Conservation (phyloP, 2,113 vertebrate genomes). For the Cariama cristata region DNA sequence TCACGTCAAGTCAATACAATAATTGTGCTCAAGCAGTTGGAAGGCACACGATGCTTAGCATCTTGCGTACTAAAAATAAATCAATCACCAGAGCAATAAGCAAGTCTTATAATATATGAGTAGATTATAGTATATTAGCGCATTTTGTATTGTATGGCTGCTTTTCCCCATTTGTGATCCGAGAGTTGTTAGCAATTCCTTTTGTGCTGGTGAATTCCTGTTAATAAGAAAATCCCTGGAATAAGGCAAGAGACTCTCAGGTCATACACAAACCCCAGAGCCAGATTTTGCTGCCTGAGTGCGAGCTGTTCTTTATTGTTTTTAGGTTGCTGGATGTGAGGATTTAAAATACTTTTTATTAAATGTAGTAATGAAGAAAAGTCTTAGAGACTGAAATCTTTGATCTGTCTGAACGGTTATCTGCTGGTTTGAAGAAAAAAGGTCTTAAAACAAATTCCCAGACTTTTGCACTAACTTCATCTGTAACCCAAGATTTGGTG, state of each 20-base stretch:
- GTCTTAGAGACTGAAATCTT: not conserved
- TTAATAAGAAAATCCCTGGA: not conserved
- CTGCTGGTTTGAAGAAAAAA: not conserved
- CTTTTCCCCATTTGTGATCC: conserved; percentile 10
- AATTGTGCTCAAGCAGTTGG: conserved; percentile 67
- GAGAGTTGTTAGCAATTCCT: conserved; percentile 20
- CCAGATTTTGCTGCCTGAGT: not conserved
- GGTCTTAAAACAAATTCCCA: not conserved
- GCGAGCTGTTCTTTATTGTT: not conserved
- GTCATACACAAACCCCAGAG: not conserved
- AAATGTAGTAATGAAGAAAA: not conserved
- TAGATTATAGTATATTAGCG: conserved; percentile 2
- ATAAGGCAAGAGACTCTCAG: not conserved
- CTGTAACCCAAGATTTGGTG: not conserved
- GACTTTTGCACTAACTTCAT: not conserved
- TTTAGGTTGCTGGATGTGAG: not conserved
- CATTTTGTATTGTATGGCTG: conserved; percentile 18
- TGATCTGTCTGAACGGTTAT: not conserved
- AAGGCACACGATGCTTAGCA: not conserved
- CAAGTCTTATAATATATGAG: not conserved
- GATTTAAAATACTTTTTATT: not conserved
- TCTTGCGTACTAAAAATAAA: conserved; percentile 66
- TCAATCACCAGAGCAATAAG: conserved; percentile 16
- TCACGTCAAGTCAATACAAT: conserved; percentile 75
- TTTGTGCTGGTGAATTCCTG: conserved; percentile 1